A percentile compares a stretch with the other conserved stretches of the same genome.
These are phyloP conservation scores for Gadus macrocephalus DNA, from an alignment of 2,113 vertebrate species.

Conservation along the genomic window DNA sequence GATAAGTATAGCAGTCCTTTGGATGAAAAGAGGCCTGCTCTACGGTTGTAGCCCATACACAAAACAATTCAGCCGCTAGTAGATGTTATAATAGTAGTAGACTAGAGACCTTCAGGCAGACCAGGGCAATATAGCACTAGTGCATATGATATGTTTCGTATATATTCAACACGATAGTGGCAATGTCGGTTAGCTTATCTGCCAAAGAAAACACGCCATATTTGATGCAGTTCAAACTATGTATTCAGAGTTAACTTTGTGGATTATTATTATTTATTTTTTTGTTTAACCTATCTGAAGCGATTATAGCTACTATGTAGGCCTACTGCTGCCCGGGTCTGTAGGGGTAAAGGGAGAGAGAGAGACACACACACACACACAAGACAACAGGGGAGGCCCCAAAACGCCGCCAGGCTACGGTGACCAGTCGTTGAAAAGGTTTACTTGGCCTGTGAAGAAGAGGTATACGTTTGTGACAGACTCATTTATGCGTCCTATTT, in stretches of 20 bases:
- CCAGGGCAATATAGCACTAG: conserved; percentile 64
- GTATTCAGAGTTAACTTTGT: conserved; percentile 38
- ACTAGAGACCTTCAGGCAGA: conserved; percentile 53
- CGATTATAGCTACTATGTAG: not conserved
- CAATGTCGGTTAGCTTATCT: too few species aligned
- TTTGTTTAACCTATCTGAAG: too few species aligned
- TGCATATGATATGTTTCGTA: conserved; percentile 7
- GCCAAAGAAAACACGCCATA: too few species aligned
- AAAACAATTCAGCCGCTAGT: conserved; percentile 39
- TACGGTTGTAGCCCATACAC: conserved; percentile 24
- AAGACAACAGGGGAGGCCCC: conserved; percentile 61
- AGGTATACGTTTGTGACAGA: not conserved
- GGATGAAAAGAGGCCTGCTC: not conserved
- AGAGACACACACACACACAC: conserved; percentile 39
- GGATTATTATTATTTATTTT: too few species aligned
- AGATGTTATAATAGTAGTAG: not conserved
- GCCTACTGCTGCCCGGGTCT: conserved; percentile 53
- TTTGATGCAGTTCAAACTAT: conserved; percentile 56
- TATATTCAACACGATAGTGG: not conserved
- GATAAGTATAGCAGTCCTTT: not conserved
- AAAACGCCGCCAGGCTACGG: conserved; percentile 29
- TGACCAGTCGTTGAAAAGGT: conserved; percentile 52
- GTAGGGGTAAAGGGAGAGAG: conserved; percentile 49
- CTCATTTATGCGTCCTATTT: too few species aligned
- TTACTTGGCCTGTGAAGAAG: conserved; percentile 61